Base-by-base conservation (phyloP, 2,888 invertebrate species). In the Drosophila longiperda region DNA sequence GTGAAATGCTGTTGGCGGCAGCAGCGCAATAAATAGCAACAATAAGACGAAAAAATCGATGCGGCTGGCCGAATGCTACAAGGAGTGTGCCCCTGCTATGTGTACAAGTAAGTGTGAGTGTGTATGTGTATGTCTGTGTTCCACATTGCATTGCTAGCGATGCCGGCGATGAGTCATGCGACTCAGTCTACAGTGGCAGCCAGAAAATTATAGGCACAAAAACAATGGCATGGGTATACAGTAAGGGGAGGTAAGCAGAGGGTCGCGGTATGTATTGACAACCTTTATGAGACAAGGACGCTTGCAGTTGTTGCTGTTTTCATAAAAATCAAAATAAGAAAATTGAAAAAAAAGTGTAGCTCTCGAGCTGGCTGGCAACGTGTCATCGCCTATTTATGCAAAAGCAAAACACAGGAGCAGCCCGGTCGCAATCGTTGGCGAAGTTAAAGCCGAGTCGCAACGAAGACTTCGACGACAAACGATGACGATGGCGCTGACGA, bases 241-340 rank as follows among this genome's bases (percentile, higher is more conserved):
- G 48, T 33, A 29, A 20, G 26, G 36, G 20, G 36, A 38, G 61
- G 12, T 11, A 12, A n/a, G 23, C 45, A 29, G 5, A 17, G 58
- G 17, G 33, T 32, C 20, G 20, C 1, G 1, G 20, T 32, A 38
- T 26, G 33, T 50, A 54, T 33, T 54, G 45, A 59, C 82, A 85
- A 87, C 83, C 88, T 88, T 87, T 90, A 90, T 85, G 80, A 78
- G 89, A 73, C 45, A 89, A 91, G 91, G 91, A 91, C 88, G 90
- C 87, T 80, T 89, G 90, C 74, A 90, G 88, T 82, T 76, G 73
- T 57, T 34, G 53, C 34, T 54, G 63, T 66, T 65, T 77, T 62
- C 89, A 88, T 83, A 74, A 80, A 77, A 73, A 75, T 64, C 15
- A 40, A 29, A 36, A 17, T 29, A 29, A 29, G 29, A 29, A 0